Base-by-base conservation (phyloP, 37 sponge, comb jelly and placozoan genomes). In the Hormiphora californensis region DNA sequence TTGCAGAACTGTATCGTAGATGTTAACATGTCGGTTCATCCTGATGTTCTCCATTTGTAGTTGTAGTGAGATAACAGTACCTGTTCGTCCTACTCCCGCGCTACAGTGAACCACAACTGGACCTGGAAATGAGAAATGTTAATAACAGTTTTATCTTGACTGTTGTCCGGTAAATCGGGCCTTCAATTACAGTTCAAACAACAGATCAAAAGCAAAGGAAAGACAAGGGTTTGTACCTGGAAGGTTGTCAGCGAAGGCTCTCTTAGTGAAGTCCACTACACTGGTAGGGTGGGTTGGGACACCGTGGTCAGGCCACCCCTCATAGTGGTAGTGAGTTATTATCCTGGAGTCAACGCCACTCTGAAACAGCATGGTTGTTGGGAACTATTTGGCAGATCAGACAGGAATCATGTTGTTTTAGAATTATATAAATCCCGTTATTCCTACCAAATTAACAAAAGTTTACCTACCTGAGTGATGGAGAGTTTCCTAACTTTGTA, bases 401-500 rank as follows among this genome's bases (percentile, higher is more conserved):
- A n/a, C n/a, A n/a, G n/a, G n/a, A n/a, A n/a, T n/a, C n/a, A n/a
- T n/a, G n/a, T n/a, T n/a, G n/a, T n/a, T n/a, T n/a, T n/a, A n/a
- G n/a, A n/a, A n/a, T n/a, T n/a, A n/a, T n/a, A n/a, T n/a, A n/a
- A n/a, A n/a, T n/a, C n/a, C n/a, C n/a, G n/a, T n/a, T n/a, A n/a
- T n/a, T n/a, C n/a, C n/a, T n/a, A n/a, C n/a, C n/a, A n/a, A n/a
- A n/a, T n/a, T n/a, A n/a, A n/a, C n/a, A n/a, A n/a, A n/a, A n/a
- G n/a, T n/a, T n/a, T n/a, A n/a, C n/a, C n/a, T n/a, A 73, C 81
- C 81, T 73, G 41, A 9, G 81, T 40, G 23, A 73, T 46, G 27
- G 81, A 73, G 25, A 73, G 46, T 28, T 73, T 73, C 81, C 81
- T 2, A 25, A 73, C 81, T 73, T 73, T 73, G 46, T 73, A 73